Evolutionary conservation across 2,888 invertebrate species (phyloP).

Genomic region (Drosophila imparisetae): DNA sequence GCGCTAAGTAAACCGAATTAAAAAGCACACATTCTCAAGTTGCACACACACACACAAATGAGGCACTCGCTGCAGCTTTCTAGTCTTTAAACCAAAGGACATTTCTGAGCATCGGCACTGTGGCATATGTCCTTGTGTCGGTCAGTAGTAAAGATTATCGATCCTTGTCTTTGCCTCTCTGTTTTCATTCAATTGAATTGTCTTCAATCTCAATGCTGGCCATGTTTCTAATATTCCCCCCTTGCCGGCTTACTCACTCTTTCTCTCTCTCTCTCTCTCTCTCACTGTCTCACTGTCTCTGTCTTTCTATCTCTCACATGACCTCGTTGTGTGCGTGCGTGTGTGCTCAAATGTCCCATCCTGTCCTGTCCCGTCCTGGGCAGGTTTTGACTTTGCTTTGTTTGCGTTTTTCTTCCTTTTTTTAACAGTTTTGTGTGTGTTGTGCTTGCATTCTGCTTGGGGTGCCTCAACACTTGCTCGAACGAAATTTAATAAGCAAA

Average conservation of each 20-base stretch:
- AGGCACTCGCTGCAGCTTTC: slow-evolving; percentile 32
- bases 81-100: slow-evolving; percentile 46
- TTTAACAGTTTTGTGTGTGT: background rate
- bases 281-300: background rate
- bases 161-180: slow-evolving; percentile 45
- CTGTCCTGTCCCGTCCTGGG: slow-evolving; percentile 29
- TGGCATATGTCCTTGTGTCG: slow-evolving; percentile 48
- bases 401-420: slow-evolving; percentile 57
- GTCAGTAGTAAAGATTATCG: slow-evolving; percentile 77
- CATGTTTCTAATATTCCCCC: slow-evolving; percentile 8
- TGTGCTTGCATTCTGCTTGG: slow-evolving; percentile 53
- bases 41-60: slow-evolving; percentile 8
- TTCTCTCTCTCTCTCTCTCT: slow-evolving; percentile 7
- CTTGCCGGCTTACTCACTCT: slow-evolving; percentile 40
- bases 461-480: slow-evolving; percentile 71
- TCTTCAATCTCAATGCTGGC: slow-evolving; percentile 61
- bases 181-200: slow-evolving; percentile 74
- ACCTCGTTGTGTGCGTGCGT: slow-evolving; percentile 35
- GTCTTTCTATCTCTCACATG: slow-evolving; percentile 7
- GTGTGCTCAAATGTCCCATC: slow-evolving; percentile 5
- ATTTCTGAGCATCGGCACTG: slow-evolving; percentile 23
- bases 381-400: slow-evolving; percentile 70
- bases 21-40: slow-evolving; percentile 57
- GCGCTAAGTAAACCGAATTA: slow-evolving; percentile 69
- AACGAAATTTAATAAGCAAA: slow-evolving; percentile 78